These are phyloP conservation scores for Acrobasis repandana DNA, from an alignment of 2,888 invertebrate genomes.

Conservation along the genomic window DNA sequence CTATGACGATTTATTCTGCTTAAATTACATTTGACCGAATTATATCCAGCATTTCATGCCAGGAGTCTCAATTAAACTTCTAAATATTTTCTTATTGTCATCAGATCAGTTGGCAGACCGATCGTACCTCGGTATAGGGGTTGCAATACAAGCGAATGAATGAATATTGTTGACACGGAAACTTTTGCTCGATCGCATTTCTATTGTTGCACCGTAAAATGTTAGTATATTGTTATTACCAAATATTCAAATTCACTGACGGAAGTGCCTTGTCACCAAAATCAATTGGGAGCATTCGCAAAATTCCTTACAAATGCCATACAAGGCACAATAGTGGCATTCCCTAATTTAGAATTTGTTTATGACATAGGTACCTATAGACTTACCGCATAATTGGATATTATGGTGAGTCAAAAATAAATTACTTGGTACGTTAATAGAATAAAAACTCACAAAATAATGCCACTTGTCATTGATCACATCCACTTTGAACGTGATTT, in stretches of 20 bases:
- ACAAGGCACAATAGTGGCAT: not conserved
- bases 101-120: slow-evolving; percentile 3
- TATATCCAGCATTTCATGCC: not conserved
- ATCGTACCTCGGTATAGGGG: slow-evolving; percentile 37
- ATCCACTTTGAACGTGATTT: too few relatives aligned
- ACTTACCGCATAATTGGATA: too few relatives aligned
- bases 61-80: not conserved
- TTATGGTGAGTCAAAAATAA: too few relatives aligned
- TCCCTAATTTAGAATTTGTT: slow-evolving; percentile 36
- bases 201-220: slow-evolving; percentile 47
- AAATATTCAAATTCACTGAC: slow-evolving; percentile 38
- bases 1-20: slow-evolving; percentile 50
- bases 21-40: slow-evolving; percentile 30
- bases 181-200: slow-evolving; percentile 47
- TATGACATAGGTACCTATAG: slow-evolving; percentile 21
- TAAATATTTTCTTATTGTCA: not conserved
- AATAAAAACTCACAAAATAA: too few relatives aligned
- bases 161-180: slow-evolving; percentile 49
- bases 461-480: too few relatives aligned
- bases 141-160: slow-evolving; percentile 44
- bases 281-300: slow-evolving; percentile 43
- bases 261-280: slow-evolving; percentile 49
- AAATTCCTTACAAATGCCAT: slow-evolving; percentile 25
- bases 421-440: too few relatives aligned
- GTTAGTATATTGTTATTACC: slow-evolving; percentile 34